These are phyloP conservation scores for Aurelia sp. DNA, from an alignment of 30 jellyfish, hydroid and myxozoan genomes.

Conservation along the genomic window DNA sequence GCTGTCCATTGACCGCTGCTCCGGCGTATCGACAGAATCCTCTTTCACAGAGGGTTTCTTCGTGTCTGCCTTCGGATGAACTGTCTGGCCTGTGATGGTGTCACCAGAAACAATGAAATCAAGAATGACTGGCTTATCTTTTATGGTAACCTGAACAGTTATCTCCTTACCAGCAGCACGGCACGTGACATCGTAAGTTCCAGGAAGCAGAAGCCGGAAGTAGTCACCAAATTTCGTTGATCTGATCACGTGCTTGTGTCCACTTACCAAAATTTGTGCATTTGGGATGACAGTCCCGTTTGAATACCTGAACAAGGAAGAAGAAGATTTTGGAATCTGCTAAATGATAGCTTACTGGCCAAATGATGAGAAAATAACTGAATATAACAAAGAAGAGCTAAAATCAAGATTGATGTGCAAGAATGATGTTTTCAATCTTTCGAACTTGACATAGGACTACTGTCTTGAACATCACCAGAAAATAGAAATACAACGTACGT, in stretches of 20 bases:
- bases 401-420: too few species aligned
- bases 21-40: conserved; percentile 61
- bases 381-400: too few species aligned
- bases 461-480: too few species aligned
- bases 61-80: conserved; percentile 37
- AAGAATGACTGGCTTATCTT: conserved; percentile 44
- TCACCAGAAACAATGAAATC: conserved; percentile 79
- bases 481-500: too few species aligned
- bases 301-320: conserved; percentile 57
- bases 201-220: conserved; percentile 97
- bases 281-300: conserved; percentile 73
- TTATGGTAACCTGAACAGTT: conserved; percentile 35
- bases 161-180: conserved; percentile 70
- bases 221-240: conserved; percentile 89
- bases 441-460: too few species aligned
- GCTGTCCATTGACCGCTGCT: conserved; percentile 64
- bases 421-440: too few species aligned
- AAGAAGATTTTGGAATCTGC: background rate
- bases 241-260: conserved; percentile 66
- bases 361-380: too few species aligned
- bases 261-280: conserved; percentile 78
- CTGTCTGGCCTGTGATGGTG: conserved; percentile 73
- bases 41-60: conserved; percentile 31
- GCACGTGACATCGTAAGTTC: conserved; percentile 82
- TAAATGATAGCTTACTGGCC: too few species aligned